Conservation (phyloP, 2,797 vertebrate genomes). For the Halcyon chelicuti region DNA sequence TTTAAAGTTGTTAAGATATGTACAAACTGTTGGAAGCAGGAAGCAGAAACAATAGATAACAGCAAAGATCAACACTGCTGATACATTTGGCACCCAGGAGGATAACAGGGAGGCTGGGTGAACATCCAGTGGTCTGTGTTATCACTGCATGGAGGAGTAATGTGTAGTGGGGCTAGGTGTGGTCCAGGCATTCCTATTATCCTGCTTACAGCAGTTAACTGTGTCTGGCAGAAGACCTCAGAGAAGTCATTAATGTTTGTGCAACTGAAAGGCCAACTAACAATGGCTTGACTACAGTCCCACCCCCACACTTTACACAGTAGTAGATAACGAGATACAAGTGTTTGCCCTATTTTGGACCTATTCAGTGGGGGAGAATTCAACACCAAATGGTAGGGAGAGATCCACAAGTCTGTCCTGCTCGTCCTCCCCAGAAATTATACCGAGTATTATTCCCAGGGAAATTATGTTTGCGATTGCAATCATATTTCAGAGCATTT, state of each 20-base stretch:
- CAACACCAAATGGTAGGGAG: background rate
- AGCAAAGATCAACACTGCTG: background rate
- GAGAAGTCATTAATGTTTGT: background rate
- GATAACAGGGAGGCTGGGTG: background rate
- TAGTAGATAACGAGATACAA: background rate
- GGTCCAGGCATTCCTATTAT: background rate
- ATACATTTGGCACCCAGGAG: background rate
- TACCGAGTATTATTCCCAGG: background rate
- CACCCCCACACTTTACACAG: background rate
- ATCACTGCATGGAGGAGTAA: too few relatives aligned
- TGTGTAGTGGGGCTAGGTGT: background rate
- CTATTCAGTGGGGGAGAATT: background rate
- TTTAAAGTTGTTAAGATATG: background rate
- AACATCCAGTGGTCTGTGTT: too few relatives aligned
- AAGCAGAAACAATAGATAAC: background rate
- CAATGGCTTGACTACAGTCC: background rate
- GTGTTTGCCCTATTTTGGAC: background rate
- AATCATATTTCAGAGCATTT: background rate
- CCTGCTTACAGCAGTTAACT: background rate
- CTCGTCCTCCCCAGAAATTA: background rate
- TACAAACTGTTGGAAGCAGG: background rate
- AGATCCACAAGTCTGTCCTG: background rate
- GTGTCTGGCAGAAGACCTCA: background rate
- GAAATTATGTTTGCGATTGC: background rate
- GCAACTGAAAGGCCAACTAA: background rate